Conservation (phyloP, 2,113 vertebrate species). For the Prunella fulvescens region DNA sequence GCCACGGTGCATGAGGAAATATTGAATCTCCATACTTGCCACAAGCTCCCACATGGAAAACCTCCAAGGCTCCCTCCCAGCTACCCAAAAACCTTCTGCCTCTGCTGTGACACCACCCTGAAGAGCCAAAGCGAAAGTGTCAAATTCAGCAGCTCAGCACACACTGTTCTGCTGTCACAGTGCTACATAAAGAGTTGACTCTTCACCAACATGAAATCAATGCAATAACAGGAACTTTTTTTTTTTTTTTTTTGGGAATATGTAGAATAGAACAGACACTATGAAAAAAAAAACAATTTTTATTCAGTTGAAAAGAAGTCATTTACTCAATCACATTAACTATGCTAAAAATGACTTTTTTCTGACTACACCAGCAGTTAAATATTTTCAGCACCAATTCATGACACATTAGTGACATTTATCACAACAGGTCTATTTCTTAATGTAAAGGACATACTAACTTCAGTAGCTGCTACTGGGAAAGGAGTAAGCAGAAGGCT, state of each 20-base stretch:
- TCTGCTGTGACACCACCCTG: background rate
- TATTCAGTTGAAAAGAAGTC: conserved; percentile 65
- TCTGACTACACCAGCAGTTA: conserved; percentile 66
- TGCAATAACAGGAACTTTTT: background rate
- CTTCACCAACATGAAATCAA: background rate
- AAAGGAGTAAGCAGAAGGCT: conserved; percentile 40
- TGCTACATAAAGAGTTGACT: background rate
- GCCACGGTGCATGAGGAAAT: rapidly evolving
- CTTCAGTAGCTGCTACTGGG: conserved; percentile 55
- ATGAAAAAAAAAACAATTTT: conserved; percentile 34
- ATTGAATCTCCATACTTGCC: background rate
- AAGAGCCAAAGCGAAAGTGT: background rate
- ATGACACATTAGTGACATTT: conserved; percentile 68
- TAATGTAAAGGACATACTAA: conserved; percentile 59
- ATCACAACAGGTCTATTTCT: conserved; percentile 65
- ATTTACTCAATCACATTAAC: conserved; percentile 65
- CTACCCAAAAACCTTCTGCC: background rate
- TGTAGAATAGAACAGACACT: conserved; percentile 61
- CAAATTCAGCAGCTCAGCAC: background rate
- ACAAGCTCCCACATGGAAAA: background rate
- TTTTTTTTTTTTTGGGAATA: background rate
- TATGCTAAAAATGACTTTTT: conserved; percentile 61
- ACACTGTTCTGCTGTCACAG: background rate
- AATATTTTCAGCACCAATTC: conserved; percentile 68
- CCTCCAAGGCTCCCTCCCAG: background rate